Percentiles rank a stretch among this genome's conserved stretches.
These are phyloP conservation scores for Antitype chi DNA, from an alignment of 2,888 invertebrate species.

Conservation along the genomic window DNA sequence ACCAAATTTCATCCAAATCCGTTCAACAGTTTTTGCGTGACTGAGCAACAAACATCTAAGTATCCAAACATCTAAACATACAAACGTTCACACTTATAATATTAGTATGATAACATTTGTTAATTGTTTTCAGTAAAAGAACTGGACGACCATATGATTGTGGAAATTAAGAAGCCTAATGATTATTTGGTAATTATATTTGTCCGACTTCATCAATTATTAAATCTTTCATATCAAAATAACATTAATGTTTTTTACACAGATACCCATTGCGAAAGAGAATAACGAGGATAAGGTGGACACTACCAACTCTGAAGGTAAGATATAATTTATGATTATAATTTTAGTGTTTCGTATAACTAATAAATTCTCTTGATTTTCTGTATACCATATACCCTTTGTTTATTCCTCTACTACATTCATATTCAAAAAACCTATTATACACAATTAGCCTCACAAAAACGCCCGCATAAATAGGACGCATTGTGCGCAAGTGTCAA, in stretches of 20 bases:
- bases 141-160: conserved; percentile 84
- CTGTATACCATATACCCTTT: not conserved
- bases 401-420: not conserved
- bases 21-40: no score
- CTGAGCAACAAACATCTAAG: no score
- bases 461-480: no score
- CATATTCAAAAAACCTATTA: no score
- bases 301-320: conserved; percentile 77
- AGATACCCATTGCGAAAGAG: conserved; percentile 68
- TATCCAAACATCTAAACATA: no score
- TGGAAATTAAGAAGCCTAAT: conserved; percentile 85
- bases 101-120: conserved; percentile 9
- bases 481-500: no score
- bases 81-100: no score
- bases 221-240: not conserved
- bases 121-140: conserved; percentile 81
- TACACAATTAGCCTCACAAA: no score
- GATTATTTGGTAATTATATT: conserved; percentile 79
- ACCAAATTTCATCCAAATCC: no score
- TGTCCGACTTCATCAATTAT: not conserved
- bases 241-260: conserved; percentile 34
- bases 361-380: not conserved
- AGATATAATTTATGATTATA: not conserved
- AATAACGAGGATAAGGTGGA: conserved; percentile 69
- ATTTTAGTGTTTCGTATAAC: not conserved